phyloP scores from a whole-genome alignment of 1,140 invertebrate genomes.

The Hetaerina americana region DNA sequence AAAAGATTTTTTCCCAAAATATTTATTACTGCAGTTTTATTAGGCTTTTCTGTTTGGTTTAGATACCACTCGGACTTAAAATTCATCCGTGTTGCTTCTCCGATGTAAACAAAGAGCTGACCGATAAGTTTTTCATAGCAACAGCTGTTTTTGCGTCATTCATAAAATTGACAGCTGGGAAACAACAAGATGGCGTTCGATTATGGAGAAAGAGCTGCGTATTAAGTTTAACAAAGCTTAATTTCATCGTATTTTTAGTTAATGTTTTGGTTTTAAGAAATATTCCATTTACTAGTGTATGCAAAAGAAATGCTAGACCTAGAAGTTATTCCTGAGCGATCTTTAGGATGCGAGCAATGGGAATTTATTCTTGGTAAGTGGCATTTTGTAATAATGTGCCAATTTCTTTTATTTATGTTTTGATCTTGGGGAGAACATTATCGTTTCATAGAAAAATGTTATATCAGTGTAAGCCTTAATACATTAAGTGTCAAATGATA shows the following conservation, averaged over 20 bases:
- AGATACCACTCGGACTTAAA: too few species aligned
- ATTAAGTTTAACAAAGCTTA: neutral
- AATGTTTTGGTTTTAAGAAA: neutral
- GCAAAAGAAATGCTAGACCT: constrained; percentile 73
- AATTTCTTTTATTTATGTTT: constrained; percentile 6
- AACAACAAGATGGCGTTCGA: constrained; percentile 6
- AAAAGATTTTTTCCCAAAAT: too few species aligned
- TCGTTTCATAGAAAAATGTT: too few species aligned
- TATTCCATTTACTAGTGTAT: neutral
- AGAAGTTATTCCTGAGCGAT: constrained; percentile 89
- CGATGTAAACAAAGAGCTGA: constrained; percentile 1
- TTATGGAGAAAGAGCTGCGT: constrained; percentile 1
- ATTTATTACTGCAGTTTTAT: too few species aligned
- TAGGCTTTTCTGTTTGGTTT: too few species aligned
- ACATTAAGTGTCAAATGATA: too few species aligned
- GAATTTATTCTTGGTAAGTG: constrained; percentile 89
- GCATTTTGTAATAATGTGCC: constrained; percentile 21
- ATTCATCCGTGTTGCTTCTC: neutral
- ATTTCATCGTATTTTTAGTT: neutral
- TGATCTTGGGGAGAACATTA: neutral
- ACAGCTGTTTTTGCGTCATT: constrained; percentile 7
- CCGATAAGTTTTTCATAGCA: constrained; percentile 4
- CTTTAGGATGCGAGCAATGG: constrained; percentile 91
- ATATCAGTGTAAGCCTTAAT: too few species aligned
- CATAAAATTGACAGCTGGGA: constrained; percentile 7